Evolutionary conservation across 2,797 vertebrate species (phyloP).

Genomic region (Alectoris magna): DNA sequence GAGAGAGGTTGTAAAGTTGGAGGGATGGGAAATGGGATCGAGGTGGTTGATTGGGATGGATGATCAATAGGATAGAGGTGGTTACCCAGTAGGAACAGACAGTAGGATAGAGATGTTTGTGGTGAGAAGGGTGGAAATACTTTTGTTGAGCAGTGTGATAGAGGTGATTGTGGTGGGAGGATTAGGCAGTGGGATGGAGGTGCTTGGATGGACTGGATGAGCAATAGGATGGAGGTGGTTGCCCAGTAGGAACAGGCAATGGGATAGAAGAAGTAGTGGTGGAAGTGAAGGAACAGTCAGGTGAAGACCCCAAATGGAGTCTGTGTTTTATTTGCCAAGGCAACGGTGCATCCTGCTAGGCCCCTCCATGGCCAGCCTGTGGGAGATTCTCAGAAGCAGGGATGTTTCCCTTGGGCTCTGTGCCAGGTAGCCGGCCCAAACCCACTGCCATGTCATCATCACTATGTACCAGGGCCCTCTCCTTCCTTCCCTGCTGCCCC

Average conservation of each 20-base stretch:
- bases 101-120: too few relatives aligned
- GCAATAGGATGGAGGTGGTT: background rate
- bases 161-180: background rate
- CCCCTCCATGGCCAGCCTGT: background rate
- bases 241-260: rapidly evolving
- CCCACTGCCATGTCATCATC: rapidly evolving
- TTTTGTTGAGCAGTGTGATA: too few relatives aligned
- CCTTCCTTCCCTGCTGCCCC: rapidly evolving
- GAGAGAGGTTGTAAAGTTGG: background rate
- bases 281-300: background rate
- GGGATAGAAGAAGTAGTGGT: background rate
- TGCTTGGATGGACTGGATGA: background rate
- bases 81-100: too few relatives aligned
- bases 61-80: too few relatives aligned
- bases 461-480: background rate
- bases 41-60: background rate
- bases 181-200: background rate
- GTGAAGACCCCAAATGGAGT: rapidly evolving
- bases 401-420: rapidly evolving
- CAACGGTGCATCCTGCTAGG: rapidly evolving
- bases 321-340: background rate
- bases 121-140: too few relatives aligned
- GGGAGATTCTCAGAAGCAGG: background rate
- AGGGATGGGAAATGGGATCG: background rate
- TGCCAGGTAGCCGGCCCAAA: background rate